Percentiles rank a stretch among this genome's conserved stretches.
phyloP scores from a whole-genome alignment of 2,888 invertebrate genomes.

The Harpalus rufipes region DNA sequence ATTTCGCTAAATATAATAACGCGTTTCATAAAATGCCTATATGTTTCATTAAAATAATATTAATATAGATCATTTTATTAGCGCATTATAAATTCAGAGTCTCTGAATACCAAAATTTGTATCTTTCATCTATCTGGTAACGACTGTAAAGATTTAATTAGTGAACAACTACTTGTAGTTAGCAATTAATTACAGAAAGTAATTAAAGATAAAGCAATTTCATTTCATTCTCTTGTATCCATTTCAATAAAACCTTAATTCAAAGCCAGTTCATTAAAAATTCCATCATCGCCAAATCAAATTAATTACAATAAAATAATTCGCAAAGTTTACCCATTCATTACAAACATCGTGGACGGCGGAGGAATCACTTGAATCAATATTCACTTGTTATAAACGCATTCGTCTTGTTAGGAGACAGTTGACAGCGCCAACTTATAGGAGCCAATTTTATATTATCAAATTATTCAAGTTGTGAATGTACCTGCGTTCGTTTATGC shows the following conservation, averaged over 20 bases:
- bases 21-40: no score
- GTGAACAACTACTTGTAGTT: background rate
- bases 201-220: conserved; percentile 26
- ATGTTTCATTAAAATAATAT: no score
- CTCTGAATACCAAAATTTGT: background rate
- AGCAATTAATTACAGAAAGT: conserved; percentile 22
- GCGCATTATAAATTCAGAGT: background rate
- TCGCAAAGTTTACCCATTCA: conserved; percentile 34
- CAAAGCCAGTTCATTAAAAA: conserved; percentile 46
- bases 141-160: background rate
- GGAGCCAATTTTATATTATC: conserved; percentile 19
- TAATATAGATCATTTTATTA: no score
- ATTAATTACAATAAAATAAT: conserved; percentile 49
- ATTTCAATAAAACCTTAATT: conserved; percentile 32
- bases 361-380: conserved; percentile 25
- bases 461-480: conserved; percentile 31
- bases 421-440: conserved; percentile 29
- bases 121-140: background rate
- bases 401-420: conserved; percentile 41
- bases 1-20: no score
- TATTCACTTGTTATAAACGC: conserved; percentile 37
- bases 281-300: conserved; percentile 46
- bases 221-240: conserved; percentile 2
- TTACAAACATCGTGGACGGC: conserved; percentile 11
- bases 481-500: conserved; percentile 23